A percentile compares a stretch with the other conserved stretches of the same genome.
These are phyloP conservation scores for Drosophila limbata DNA, from an alignment of 2,888 invertebrate species.

Conservation along the genomic window DNA sequence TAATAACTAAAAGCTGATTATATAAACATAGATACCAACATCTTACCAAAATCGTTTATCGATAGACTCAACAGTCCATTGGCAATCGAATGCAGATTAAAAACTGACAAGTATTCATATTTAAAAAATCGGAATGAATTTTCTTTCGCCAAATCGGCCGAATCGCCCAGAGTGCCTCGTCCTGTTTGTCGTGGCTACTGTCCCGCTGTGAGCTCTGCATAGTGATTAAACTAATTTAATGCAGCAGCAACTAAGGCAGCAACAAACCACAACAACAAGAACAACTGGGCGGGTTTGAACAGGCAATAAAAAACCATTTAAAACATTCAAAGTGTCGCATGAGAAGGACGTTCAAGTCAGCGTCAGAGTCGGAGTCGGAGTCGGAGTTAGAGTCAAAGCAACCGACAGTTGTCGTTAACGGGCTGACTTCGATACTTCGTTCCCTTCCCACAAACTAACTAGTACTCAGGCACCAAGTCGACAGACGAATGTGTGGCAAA, in stretches of 20 bases:
- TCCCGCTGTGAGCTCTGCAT: slow-evolving; percentile 42
- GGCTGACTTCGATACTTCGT: slow-evolving; percentile 45
- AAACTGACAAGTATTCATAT: too few species aligned
- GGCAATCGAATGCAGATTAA: too few species aligned
- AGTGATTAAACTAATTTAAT: slow-evolving; percentile 82
- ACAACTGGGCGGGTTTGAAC: slow-evolving; percentile 23
- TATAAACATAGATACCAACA: too few species aligned
- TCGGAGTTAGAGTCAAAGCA: slow-evolving; percentile 9
- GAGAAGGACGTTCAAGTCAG: slow-evolving; percentile 55
- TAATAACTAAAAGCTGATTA: not conserved
- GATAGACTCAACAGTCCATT: too few species aligned
- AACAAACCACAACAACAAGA: slow-evolving; percentile 23
- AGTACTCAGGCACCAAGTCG: not conserved
- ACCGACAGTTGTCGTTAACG: slow-evolving; percentile 40
- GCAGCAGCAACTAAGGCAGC: slow-evolving; percentile 49
- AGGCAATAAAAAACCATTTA: slow-evolving; percentile 77
- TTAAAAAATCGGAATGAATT: too few species aligned
- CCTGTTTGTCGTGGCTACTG: slow-evolving; percentile 6
- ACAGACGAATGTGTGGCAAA: slow-evolving; percentile 48
- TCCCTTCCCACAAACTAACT: not conserved
- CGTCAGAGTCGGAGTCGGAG: slow-evolving; percentile 20
- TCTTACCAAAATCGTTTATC: too few species aligned
- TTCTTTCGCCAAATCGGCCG: not conserved
- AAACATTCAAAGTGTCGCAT: slow-evolving; percentile 81
- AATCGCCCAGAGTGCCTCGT: not conserved